Conservation (phyloP, 2,888 invertebrate genomes). For the Globia sparganii region DNA sequence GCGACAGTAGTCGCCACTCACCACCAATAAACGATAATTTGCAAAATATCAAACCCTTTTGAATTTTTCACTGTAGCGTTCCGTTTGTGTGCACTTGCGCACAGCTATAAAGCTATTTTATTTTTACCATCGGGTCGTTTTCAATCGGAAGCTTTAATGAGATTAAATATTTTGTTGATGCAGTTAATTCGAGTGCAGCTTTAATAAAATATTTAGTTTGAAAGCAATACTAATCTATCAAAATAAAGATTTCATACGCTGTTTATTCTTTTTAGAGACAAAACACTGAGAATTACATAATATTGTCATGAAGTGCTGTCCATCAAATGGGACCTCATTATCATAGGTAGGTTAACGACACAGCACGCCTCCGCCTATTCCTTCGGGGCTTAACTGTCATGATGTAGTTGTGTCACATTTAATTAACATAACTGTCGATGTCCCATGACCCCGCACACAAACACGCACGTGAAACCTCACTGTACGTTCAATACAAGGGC, state of each 20-base stretch:
- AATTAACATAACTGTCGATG: conserved; percentile 51
- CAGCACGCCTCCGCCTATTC: conserved; percentile 29
- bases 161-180: conserved; percentile 10
- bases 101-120: conserved; percentile 7
- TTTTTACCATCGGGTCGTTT: not conserved
- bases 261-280: not conserved
- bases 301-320: not conserved
- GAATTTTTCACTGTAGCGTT: conserved; percentile 35
- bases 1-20: conserved; percentile 27
- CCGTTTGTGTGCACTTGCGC: not conserved
- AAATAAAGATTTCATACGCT: not conserved
- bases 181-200: not conserved
- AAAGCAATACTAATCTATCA: not conserved
- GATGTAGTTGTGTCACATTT: conserved; percentile 48
- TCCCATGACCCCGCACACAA: conserved; percentile 16
- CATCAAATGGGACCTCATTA: conserved; percentile 32
- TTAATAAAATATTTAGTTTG: conserved; percentile 8
- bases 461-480: conserved; percentile 1
- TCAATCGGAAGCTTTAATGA: not conserved
- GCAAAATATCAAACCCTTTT: conserved; percentile 56
- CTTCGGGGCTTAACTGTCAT: conserved; percentile 37
- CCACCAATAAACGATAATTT: conserved; percentile 66
- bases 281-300: not conserved
- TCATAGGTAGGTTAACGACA: conserved; percentile 34
- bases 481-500: conserved; percentile 27